A percentile compares a stretch with the other conserved stretches of the same genome.
Conservation (phyloP, 2,797 vertebrate genomes). For the Pseudochirops corinnae region DNA sequence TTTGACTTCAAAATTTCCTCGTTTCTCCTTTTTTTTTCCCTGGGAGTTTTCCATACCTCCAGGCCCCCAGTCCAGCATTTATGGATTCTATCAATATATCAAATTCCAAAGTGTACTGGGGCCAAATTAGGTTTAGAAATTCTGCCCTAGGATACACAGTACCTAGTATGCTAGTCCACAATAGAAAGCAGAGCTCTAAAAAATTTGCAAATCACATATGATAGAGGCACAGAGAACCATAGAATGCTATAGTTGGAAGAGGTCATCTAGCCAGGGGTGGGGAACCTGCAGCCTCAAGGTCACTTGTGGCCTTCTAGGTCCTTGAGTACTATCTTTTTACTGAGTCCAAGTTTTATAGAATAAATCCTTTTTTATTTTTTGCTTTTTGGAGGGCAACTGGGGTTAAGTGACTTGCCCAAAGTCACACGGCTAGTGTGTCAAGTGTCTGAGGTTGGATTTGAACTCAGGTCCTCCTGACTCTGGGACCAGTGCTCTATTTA, state of each 20-base stretch:
- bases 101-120: background rate
- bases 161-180: background rate
- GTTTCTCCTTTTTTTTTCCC: background rate
- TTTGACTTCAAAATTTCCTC: background rate
- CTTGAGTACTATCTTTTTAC: no score
- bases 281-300: no score
- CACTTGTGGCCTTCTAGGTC: no score
- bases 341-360: no score
- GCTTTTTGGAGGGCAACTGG: no score
- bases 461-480: no score
- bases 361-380: no score
- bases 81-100: background rate
- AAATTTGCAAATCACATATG: background rate
- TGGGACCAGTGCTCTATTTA: no score
- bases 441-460: no score
- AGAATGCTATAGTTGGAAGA: background rate
- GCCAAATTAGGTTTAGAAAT: background rate
- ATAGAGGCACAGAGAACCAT: background rate
- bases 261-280: background rate
- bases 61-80: background rate
- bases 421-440: no score
- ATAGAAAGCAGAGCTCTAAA: background rate
- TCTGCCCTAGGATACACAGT: background rate
- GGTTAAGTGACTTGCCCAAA: no score
- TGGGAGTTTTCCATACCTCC: background rate